Evolutionary conservation across 2,888 invertebrate genomes (phyloP), one percentile per base, ranked within the genome.

Genomic region (Cataglyphis albicans): DNA sequence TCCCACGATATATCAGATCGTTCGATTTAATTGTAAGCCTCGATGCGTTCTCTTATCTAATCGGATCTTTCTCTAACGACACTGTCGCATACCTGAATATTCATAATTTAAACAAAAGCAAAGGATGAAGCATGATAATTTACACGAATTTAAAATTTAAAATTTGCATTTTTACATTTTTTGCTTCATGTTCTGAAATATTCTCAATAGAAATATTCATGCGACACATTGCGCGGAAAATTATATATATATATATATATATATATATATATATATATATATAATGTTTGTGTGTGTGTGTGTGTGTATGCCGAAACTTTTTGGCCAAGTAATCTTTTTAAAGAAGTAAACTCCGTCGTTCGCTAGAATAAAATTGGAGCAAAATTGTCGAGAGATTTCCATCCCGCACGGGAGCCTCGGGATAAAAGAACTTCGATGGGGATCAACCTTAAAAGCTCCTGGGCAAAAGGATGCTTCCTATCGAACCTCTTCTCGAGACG

Each of bases 401-500:
- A 21, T 68, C 32, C 15, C 35, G 18, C 35, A 41, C 25, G 18
- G 29, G 15, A 57, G 41, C 18, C 21, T 4, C 32, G 32, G 52
- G 10, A 59, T 78, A 59, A 70, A 57, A 85, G 44, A 38, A 38
- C 59, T 61, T 72, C 59, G 48, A 21, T 35, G 3, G n/a, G 35
- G 61, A 81, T 65, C 84, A 73, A 81, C 55, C 76, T 44, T 61
- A 65, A 52, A 29, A 57, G 63, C 63, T 83, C 35, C 61, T 59
- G 52, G 5, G 55, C 83, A 48, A 61, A 48, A 61, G 76, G 57
- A 65, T 75, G 72, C 65, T 85, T 83, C 67, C 68, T 72, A 63
- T 86, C 76, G 83, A 76, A 84, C 85, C 55, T 84, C 59, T 68
- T 72, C 48, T 44, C 29, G 65, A 75, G 74, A 68, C 74, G 73